These are phyloP conservation scores for Calliopum simillimum DNA, from an alignment of 2,888 invertebrate genomes.

Conservation along the genomic window DNA sequence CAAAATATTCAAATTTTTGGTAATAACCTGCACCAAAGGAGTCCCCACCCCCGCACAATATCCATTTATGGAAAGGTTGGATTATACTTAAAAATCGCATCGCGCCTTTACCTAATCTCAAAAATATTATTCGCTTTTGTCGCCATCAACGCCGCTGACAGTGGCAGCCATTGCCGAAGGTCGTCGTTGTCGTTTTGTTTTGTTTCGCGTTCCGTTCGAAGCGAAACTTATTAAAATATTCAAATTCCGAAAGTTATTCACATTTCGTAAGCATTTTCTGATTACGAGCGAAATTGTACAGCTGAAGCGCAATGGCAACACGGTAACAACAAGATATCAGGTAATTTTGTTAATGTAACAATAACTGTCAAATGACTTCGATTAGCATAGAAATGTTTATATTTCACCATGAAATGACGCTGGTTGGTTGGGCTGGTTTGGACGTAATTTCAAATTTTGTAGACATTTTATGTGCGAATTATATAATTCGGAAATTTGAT, in stretches of 20 bases:
- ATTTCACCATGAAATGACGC: constrained; percentile 22
- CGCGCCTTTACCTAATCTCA: constrained; percentile 36
- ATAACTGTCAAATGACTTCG: constrained; percentile 56
- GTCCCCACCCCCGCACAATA: too few species aligned
- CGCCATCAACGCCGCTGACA: background rate
- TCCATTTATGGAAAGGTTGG: background rate
- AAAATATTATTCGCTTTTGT: constrained; percentile 19
- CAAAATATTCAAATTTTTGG: constrained; percentile 63
- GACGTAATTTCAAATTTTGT: constrained; percentile 12
- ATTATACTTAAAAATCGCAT: constrained; percentile 37
- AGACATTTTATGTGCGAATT: constrained; percentile 18
- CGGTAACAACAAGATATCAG: constrained; percentile 16
- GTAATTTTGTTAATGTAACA: constrained; percentile 48
- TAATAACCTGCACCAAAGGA: constrained; percentile 42
- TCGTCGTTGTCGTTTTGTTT: constrained; percentile 1
- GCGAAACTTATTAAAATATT: constrained; percentile 43
- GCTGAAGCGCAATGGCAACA: background rate
- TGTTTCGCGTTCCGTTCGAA: constrained; percentile 18
- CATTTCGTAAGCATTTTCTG: constrained; percentile 48
- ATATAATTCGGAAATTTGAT: constrained; percentile 31
- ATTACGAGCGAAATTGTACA: constrained; percentile 40
- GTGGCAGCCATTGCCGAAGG: background rate
- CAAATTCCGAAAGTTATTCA: constrained; percentile 45
- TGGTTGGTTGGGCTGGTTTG: background rate
- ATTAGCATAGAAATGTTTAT: constrained; percentile 56